Evolutionary conservation across 2,797 vertebrate species (phyloP).

Genomic region (Bucorvus abyssinicus): DNA sequence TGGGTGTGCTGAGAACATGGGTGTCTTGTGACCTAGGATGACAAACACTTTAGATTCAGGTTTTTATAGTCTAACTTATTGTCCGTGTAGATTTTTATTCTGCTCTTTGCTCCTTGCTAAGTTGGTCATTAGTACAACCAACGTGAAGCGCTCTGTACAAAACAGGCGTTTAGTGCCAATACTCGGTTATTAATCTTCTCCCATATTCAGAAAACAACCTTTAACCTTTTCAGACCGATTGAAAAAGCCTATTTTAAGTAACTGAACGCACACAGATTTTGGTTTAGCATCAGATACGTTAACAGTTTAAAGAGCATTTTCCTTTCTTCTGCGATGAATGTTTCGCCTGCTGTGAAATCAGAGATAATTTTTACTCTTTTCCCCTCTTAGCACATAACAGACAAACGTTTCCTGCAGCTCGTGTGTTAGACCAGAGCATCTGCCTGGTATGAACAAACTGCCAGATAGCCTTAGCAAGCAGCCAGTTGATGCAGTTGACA

Average conservation of each 20-base stretch:
- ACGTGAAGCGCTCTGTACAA: not conserved
- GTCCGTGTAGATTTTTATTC: not conserved
- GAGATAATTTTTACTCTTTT: constrained; percentile 61
- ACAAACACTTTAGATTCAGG: not conserved
- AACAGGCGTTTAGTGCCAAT: not conserved
- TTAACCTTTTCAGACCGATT: not conserved
- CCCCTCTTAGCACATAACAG: constrained; percentile 53
- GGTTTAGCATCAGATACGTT: not conserved
- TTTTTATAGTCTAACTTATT: not conserved
- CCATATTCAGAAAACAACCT: not conserved
- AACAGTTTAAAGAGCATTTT: not conserved
- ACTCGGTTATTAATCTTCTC: not conserved
- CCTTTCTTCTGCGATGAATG: constrained; percentile 9
- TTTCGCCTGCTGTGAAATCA: constrained; percentile 58
- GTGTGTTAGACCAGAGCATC: constrained; percentile 70
- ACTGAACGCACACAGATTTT: not conserved
- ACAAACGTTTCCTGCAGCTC: constrained; percentile 72
- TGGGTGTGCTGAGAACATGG: not conserved
- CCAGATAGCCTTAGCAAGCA: constrained; percentile 64
- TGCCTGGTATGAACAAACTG: constrained; percentile 62
- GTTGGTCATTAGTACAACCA: not conserved
- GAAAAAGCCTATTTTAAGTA: not conserved
- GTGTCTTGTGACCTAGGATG: not conserved
- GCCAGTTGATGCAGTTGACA: constrained; percentile 68
- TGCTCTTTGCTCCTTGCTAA: not conserved